phyloP scores from a whole-genome alignment of 2,113 vertebrate species.

The Haliaeetus leucogaster region DNA sequence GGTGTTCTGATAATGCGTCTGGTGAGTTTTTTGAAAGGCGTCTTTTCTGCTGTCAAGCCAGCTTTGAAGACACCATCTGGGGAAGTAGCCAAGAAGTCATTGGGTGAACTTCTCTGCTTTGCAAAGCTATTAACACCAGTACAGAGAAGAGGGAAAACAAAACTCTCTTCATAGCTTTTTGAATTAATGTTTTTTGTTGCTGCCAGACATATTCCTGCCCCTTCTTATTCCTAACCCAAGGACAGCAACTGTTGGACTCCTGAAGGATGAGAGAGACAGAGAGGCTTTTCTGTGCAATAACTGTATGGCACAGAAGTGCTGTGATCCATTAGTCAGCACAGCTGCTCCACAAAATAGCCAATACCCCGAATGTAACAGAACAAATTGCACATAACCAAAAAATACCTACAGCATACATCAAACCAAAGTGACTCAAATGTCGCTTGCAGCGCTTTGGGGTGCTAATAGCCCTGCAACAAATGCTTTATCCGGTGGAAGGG shows the following conservation, averaged over 20 bases:
- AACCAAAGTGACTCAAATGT: slow-evolving; percentile 50
- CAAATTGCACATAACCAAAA: slow-evolving; percentile 68
- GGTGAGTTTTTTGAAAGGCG: not conserved
- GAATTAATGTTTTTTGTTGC: slow-evolving; percentile 47
- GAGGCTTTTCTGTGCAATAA: slow-evolving; percentile 54
- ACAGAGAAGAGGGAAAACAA: slow-evolving; percentile 29
- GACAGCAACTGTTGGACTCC: slow-evolving; percentile 51
- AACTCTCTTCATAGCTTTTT: slow-evolving; percentile 52
- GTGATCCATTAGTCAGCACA: slow-evolving; percentile 60
- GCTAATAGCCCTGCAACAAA: slow-evolving; percentile 42
- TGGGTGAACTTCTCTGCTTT: slow-evolving; percentile 44
- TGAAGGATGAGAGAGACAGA: slow-evolving; percentile 58
- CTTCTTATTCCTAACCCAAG: slow-evolving; percentile 50
- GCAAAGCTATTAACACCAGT: slow-evolving; percentile 25
- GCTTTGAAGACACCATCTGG: slow-evolving; percentile 32
- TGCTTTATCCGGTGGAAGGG: not conserved
- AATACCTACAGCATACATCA: slow-evolving; percentile 62
- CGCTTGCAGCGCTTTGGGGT: not conserved
- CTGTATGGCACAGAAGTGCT: slow-evolving; percentile 46
- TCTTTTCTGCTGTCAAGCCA: slow-evolving; percentile 14
- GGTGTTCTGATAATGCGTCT: not conserved
- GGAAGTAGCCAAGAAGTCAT: slow-evolving; percentile 46
- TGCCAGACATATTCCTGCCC: slow-evolving; percentile 10
- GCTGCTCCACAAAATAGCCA: slow-evolving; percentile 57
- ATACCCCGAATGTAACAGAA: slow-evolving; percentile 47